These are phyloP conservation scores for Myiotriccus ornatus DNA, from an alignment of 2,797 vertebrate species.

Conservation along the genomic window DNA sequence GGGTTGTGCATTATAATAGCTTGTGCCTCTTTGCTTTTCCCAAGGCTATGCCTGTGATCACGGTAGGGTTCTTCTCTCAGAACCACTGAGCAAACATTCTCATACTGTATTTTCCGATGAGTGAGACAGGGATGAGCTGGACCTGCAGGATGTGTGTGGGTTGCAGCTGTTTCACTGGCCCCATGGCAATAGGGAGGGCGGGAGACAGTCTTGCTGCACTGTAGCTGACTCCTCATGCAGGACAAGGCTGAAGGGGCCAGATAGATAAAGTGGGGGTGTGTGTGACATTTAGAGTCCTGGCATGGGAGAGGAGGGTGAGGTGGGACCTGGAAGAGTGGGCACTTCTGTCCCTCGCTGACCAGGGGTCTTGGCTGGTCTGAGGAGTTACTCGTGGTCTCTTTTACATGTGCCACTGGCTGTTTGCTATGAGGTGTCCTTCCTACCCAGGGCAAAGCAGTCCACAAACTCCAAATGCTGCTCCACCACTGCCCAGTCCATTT, in stretches of 20 bases:
- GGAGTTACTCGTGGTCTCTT: background rate
- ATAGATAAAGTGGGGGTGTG: background rate
- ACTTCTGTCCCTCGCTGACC: accelerated
- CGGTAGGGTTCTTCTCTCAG: background rate
- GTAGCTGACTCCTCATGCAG: background rate
- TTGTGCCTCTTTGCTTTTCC: background rate
- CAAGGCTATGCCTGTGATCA: background rate
- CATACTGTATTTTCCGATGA: background rate
- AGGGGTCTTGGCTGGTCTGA: background rate
- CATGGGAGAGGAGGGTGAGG: background rate
- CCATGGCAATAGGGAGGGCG: background rate
- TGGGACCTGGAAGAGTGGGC: background rate
- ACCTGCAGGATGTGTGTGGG: background rate
- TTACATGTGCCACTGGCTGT: background rate
- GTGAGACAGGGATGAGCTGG: background rate
- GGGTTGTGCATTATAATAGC: background rate
- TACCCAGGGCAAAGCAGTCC: background rate
- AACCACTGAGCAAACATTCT: background rate
- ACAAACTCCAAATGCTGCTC: background rate
- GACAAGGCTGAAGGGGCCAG: background rate
- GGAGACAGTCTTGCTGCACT: background rate
- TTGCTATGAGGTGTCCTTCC: background rate
- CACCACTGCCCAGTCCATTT: background rate
- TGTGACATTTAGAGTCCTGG: background rate
- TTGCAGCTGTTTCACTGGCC: background rate